These are phyloP conservation scores for Notothenia rossii DNA, from an alignment of 2,113 vertebrate species.

Conservation along the genomic window DNA sequence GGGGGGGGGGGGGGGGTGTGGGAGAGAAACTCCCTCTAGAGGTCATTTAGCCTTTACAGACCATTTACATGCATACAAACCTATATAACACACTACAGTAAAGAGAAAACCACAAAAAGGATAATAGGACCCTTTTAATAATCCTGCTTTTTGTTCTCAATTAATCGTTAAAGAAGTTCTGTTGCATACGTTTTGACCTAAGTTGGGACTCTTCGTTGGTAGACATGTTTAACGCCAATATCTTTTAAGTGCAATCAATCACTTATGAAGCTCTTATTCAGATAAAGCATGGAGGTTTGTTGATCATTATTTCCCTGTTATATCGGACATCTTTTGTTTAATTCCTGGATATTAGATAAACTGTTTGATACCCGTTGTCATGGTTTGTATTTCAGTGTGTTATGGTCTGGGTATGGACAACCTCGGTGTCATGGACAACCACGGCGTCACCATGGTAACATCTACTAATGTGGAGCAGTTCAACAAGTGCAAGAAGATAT, in stretches of 20 bases:
- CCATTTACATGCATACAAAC: no score
- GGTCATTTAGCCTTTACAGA: no score
- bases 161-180: not conserved
- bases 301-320: not conserved
- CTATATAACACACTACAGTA: no score
- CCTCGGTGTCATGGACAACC: conserved; percentile 73
- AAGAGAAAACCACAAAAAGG: no score
- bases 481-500: conserved; percentile 91
- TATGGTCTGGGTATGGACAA: conserved; percentile 91
- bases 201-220: not conserved
- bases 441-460: conserved; percentile 85
- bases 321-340: not conserved
- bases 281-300: not conserved
- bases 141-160: not conserved
- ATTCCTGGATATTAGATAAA: not conserved
- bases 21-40: no score
- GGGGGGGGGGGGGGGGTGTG: no score
- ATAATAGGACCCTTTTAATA: not conserved
- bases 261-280: not conserved
- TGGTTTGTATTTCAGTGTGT: conserved; percentile 85
- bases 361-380: not conserved
- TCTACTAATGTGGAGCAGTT: conserved; percentile 91
- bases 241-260: not conserved
- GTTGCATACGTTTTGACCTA: not conserved
- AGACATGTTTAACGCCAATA: not conserved